phyloP scores from a whole-genome alignment of 2,113 vertebrate genomes.

The Ia io region DNA sequence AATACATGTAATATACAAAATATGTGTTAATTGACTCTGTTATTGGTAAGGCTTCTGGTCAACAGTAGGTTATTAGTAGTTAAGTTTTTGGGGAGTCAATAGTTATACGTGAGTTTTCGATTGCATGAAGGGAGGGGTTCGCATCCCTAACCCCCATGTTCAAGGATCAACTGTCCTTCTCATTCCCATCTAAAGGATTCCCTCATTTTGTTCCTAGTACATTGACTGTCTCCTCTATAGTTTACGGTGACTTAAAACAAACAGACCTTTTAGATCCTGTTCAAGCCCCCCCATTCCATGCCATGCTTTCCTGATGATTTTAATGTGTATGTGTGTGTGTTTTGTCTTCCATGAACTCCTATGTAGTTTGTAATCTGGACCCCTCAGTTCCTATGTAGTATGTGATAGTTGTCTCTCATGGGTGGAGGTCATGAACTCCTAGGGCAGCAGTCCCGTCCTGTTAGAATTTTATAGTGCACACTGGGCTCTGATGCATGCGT shows the following conservation, averaged over 20 bases:
- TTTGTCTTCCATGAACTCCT: background rate
- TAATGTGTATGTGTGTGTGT: background rate
- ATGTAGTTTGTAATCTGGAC: background rate
- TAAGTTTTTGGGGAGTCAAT: background rate
- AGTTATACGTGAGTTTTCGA: background rate
- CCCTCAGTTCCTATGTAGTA: background rate
- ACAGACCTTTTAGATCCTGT: background rate
- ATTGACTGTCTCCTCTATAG: background rate
- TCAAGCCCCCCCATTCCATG: background rate
- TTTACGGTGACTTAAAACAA: background rate
- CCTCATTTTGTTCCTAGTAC: background rate
- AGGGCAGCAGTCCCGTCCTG: fast-evolving
- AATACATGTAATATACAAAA: background rate
- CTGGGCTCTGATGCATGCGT: no score
- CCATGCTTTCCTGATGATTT: background rate
- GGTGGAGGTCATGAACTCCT: fast-evolving
- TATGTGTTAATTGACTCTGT: background rate
- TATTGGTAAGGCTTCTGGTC: background rate
- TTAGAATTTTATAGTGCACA: fast-evolving
- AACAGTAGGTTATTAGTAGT: background rate
- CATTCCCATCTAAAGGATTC: background rate
- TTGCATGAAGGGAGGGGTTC: background rate
- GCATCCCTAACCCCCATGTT: background rate
- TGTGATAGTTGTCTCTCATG: background rate
- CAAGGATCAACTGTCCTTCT: background rate